A percentile compares a stretch with the other conserved stretches of the same genome.
Evolutionary conservation across 37 sponge, comb jelly and placozoan species (phyloP).

Genomic region (Aplysina aerophoba): DNA sequence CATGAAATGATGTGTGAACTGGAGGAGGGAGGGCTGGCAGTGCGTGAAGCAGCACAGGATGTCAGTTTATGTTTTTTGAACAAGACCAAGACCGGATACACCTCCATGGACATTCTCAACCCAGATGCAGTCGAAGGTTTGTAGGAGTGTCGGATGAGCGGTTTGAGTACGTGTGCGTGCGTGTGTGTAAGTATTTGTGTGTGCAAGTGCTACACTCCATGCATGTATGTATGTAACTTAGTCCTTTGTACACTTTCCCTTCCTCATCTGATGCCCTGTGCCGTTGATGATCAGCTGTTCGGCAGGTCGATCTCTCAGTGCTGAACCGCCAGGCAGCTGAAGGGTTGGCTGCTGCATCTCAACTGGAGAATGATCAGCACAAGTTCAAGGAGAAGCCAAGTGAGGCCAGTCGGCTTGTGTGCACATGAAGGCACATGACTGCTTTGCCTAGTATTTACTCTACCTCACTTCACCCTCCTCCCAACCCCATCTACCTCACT

Average conservation of each 20-base stretch:
- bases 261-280: too few relatives aligned
- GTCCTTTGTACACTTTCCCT: too few relatives aligned
- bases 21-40: slow-evolving; percentile 37
- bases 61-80: slow-evolving; percentile 56
- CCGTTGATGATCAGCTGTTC: too few relatives aligned
- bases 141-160: background rate
- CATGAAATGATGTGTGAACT: background rate
- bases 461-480: too few relatives aligned
- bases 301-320: background rate
- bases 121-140: slow-evolving; percentile 53
- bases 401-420: background rate
- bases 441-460: too few relatives aligned
- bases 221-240: too few relatives aligned
- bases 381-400: background rate
- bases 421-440: background rate
- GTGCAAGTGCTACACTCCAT: too few relatives aligned
- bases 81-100: slow-evolving; percentile 49
- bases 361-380: slow-evolving; percentile 6
- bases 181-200: too few relatives aligned
- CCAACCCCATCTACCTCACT: background rate
- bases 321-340: background rate
- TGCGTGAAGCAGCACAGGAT: background rate
- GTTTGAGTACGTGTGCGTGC: too few relatives aligned
- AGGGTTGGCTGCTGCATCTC: background rate
- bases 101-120: slow-evolving; percentile 66